Conservation (phyloP, 2,113 vertebrate genomes). For the Oxyura jamaicensis region DNA sequence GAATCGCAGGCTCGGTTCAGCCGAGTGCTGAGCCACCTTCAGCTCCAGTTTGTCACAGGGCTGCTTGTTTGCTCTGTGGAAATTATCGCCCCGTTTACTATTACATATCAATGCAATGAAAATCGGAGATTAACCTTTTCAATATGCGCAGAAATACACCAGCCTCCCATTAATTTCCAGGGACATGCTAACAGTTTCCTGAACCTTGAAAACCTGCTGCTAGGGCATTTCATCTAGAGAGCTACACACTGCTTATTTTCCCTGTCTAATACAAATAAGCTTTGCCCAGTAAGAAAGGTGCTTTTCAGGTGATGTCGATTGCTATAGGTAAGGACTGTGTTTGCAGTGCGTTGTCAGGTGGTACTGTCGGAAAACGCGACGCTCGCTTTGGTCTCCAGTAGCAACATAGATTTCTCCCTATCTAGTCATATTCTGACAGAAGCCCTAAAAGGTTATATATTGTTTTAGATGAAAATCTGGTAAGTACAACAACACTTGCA, state of each 20-base stretch:
- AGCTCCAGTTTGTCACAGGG: neutral
- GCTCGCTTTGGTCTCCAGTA: neutral
- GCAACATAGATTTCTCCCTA: neutral
- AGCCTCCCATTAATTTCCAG: neutral
- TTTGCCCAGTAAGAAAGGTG: neutral
- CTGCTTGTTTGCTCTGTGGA: neutral
- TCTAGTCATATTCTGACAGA: neutral
- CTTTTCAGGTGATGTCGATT: neutral
- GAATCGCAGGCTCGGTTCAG: neutral
- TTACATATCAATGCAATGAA: neutral
- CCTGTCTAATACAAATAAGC: neutral
- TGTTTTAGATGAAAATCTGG: neutral
- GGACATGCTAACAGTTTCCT: neutral
- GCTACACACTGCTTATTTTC: neutral
- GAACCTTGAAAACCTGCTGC: neutral
- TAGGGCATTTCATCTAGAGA: neutral
- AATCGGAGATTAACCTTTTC: neutral
- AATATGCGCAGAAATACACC: neutral
- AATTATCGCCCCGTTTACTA: neutral
- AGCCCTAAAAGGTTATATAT: neutral
- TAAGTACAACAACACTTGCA: neutral
- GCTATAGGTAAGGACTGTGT: neutral
- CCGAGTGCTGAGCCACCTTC: neutral
- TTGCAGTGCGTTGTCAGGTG: accelerated
- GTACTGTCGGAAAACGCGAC: neutral